A percentile compares a stretch with the other conserved stretches of the same genome.
Conservation (phyloP, 2,113 vertebrate genomes). For the Geothlypis trichas region DNA sequence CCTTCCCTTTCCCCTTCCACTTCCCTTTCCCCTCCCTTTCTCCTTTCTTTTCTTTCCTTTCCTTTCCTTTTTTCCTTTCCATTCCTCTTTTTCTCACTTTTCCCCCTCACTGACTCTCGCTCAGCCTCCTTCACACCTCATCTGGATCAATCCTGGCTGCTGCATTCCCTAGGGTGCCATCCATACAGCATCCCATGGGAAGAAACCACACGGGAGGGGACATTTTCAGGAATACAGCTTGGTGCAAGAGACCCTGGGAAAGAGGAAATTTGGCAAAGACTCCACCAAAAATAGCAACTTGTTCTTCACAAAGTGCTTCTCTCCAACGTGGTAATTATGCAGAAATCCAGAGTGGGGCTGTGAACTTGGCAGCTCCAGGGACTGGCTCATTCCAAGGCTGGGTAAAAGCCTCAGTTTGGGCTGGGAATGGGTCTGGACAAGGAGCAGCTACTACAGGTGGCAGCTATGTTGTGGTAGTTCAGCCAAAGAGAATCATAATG, state of each 20-base stretch:
- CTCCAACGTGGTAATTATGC: conserved; percentile 1
- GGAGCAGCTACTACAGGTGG: neutral
- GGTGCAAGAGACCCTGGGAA: neutral
- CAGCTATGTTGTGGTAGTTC: neutral
- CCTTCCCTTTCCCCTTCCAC: too few species aligned
- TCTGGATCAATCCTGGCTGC: neutral
- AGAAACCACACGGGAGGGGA: neutral
- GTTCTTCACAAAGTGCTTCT: neutral
- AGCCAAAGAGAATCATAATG: neutral
- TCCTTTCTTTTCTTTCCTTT: too few species aligned
- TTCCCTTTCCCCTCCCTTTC: too few species aligned
- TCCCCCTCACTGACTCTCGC: neutral
- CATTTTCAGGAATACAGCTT: neutral
- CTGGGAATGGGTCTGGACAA: neutral
- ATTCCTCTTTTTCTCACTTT: neutral
- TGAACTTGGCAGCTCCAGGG: neutral
- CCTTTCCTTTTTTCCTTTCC: too few species aligned
- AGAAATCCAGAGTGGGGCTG: conserved; percentile 18
- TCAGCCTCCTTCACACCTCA: neutral
- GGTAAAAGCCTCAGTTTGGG: neutral
- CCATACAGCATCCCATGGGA: neutral
- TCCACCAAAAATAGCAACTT: neutral
- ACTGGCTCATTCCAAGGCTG: neutral
- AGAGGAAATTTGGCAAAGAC: neutral
- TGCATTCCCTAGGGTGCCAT: neutral